Evolutionary conservation across 1,140 invertebrate species (phyloP).

Genomic region (Listronotus bonariensis): DNA sequence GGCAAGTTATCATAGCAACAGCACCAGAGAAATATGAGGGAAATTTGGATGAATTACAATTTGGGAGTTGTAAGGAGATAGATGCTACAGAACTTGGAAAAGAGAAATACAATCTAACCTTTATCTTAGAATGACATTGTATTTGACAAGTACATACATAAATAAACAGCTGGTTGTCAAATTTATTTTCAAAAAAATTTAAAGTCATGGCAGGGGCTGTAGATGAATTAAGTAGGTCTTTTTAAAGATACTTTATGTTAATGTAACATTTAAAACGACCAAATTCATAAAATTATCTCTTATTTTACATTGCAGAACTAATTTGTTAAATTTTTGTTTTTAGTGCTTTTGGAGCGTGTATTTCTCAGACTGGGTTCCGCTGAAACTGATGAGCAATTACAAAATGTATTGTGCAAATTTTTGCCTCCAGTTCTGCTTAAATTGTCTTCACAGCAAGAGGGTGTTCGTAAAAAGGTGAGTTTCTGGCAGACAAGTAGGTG

Average conservation of each 20-base stretch:
- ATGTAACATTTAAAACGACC: too few species aligned
- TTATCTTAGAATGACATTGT: too few species aligned
- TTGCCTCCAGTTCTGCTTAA: slow-evolving; percentile 88
- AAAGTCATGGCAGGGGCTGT: slow-evolving; percentile 58
- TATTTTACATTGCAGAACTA: not conserved
- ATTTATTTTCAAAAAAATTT: slow-evolving; percentile 3
- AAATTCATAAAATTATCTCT: too few species aligned
- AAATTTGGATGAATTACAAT: too few species aligned
- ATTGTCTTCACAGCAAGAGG: slow-evolving; percentile 82
- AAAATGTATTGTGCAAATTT: slow-evolving; percentile 82
- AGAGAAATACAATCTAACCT: too few species aligned
- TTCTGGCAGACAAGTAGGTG: not conserved
- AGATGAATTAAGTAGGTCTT: slow-evolving; percentile 61
- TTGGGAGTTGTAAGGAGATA: too few species aligned
- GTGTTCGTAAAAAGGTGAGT: slow-evolving; percentile 79
- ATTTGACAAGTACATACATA: too few species aligned
- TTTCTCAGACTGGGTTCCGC: slow-evolving; percentile 86
- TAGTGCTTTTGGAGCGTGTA: slow-evolving; percentile 85
- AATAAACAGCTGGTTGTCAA: slow-evolving; percentile 12
- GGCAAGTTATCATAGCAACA: too few species aligned
- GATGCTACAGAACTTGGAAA: too few species aligned
- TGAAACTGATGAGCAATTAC: slow-evolving; percentile 86
- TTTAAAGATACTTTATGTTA: too few species aligned
- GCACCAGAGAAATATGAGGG: too few species aligned
- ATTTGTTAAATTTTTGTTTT: slow-evolving; percentile 41